Conservation (phyloP, 1,140 invertebrate species). For the Catajapyx aquilonaris region DNA sequence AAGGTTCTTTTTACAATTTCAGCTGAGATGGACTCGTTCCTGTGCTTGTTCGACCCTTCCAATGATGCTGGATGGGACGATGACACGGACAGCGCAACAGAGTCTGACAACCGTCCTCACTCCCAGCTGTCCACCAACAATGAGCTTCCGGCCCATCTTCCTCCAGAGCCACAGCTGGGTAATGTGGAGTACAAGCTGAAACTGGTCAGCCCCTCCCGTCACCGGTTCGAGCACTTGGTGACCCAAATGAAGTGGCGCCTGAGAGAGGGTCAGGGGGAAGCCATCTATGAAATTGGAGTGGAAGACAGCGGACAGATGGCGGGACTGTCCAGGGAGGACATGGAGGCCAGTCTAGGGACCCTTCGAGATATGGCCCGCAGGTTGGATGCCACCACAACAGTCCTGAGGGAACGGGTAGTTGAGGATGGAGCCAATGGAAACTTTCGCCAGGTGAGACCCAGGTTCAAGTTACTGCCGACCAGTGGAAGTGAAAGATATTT, state of each 20-base stretch:
- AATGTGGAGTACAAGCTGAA: constrained; percentile 89
- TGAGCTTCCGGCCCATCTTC: constrained; percentile 27
- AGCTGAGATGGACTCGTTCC: constrained; percentile 44
- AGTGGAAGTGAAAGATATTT: too few relatives aligned
- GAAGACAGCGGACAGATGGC: constrained; percentile 74
- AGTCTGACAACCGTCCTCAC: constrained; percentile 5
- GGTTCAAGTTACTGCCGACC: too few relatives aligned
- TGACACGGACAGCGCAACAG: background rate
- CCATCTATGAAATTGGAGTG: constrained; percentile 91
- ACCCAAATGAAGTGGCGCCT: constrained; percentile 82
- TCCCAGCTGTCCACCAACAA: constrained; percentile 23
- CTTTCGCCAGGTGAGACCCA: too few relatives aligned
- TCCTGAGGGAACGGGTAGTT: constrained; percentile 37
- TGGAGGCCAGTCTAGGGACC: constrained; percentile 60
- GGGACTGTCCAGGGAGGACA: constrained; percentile 55
- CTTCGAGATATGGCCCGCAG: constrained; percentile 64
- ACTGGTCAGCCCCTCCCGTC: constrained; percentile 57
- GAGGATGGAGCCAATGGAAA: constrained; percentile 21
- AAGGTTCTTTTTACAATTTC: background rate
- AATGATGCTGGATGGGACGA: constrained; percentile 12
- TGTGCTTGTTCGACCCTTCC: constrained; percentile 51
- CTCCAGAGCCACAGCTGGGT: constrained; percentile 72
- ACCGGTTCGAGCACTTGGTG: constrained; percentile 68
- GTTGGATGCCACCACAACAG: constrained; percentile 54
- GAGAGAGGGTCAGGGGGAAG: constrained; percentile 72